These are phyloP conservation scores for Bombylius major DNA, from an alignment of 2,888 invertebrate genomes.

Conservation along the genomic window DNA sequence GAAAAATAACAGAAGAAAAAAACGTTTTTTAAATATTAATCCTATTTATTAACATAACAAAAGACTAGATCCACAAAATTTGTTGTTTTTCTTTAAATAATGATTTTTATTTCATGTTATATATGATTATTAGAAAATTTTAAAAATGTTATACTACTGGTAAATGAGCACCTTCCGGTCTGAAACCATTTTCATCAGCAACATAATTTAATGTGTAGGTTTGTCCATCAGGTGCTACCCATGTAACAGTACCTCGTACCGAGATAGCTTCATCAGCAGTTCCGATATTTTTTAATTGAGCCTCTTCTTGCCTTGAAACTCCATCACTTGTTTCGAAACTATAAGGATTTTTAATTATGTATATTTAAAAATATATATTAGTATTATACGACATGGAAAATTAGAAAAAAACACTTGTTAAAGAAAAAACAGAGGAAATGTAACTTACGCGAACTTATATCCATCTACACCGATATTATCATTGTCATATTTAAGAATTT, in stretches of 20 bases:
- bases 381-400: too few species aligned
- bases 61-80: too few species aligned
- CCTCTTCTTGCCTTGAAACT: slow-evolving; percentile 46
- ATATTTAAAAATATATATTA: too few species aligned
- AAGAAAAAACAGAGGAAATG: too few species aligned
- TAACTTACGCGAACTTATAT: slow-evolving; percentile 43
- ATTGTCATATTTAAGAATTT: slow-evolving; percentile 26
- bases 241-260: slow-evolving; percentile 47
- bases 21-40: too few species aligned
- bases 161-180: slow-evolving; percentile 35
- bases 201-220: slow-evolving; percentile 39
- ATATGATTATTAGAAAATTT: too few species aligned
- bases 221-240: slow-evolving; percentile 46
- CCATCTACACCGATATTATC: slow-evolving; percentile 47
- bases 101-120: too few species aligned
- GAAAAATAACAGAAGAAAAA: too few species aligned
- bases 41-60: too few species aligned
- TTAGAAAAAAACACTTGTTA: too few species aligned
- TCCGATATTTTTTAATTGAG: slow-evolving; percentile 45
- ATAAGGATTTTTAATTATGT: background rate
- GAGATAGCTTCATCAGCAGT: slow-evolving; percentile 48
- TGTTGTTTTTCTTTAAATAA: too few species aligned
- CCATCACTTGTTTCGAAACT: slow-evolving; percentile 56
- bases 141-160: slow-evolving; percentile 16
- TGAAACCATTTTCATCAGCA: slow-evolving; percentile 35